phyloP scores from a whole-genome alignment of 2,888 invertebrate genomes.

The Drosophila niveifrons region DNA sequence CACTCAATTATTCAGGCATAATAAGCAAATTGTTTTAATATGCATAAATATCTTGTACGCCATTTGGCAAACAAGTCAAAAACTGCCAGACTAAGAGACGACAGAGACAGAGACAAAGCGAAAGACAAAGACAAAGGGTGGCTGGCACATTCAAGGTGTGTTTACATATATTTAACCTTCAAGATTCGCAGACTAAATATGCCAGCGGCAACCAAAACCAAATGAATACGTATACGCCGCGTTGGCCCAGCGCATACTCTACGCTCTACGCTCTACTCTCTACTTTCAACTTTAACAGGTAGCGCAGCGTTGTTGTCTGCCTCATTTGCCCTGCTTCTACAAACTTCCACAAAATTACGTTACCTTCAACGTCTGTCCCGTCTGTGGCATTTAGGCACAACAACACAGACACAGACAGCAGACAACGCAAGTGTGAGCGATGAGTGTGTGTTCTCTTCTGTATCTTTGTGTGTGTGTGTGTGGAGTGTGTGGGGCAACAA shows the following conservation, averaged over 20 bases:
- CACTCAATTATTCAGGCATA: conserved; percentile 81
- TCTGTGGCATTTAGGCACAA: conserved; percentile 16
- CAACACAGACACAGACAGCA: background rate
- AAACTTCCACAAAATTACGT: conserved; percentile 56
- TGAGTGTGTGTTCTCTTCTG: too few relatives aligned
- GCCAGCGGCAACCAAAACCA: conserved; percentile 64
- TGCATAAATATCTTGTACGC: conserved; percentile 81
- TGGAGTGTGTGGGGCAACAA: conserved; percentile 5
- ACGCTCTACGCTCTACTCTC: background rate
- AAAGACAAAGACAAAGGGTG: conserved; percentile 11
- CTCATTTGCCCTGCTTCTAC: conserved; percentile 17
- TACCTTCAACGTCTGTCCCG: background rate
- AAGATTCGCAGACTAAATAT: conserved; percentile 75
- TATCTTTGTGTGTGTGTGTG: too few relatives aligned
- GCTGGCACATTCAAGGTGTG: conserved; percentile 64
- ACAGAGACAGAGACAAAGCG: background rate
- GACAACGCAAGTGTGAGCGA: background rate
- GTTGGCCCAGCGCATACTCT: conserved; percentile 52
- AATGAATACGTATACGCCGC: background rate
- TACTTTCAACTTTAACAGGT: conserved; percentile 16
- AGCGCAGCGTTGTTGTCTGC: conserved; percentile 61
- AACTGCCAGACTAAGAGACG: conserved; percentile 60
- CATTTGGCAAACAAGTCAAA: conserved; percentile 81
- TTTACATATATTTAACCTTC: conserved; percentile 78
- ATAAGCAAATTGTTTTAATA: conserved; percentile 82